Conservation (phyloP, 23 tunicate species). For the Trididemnum nubilum region DNA sequence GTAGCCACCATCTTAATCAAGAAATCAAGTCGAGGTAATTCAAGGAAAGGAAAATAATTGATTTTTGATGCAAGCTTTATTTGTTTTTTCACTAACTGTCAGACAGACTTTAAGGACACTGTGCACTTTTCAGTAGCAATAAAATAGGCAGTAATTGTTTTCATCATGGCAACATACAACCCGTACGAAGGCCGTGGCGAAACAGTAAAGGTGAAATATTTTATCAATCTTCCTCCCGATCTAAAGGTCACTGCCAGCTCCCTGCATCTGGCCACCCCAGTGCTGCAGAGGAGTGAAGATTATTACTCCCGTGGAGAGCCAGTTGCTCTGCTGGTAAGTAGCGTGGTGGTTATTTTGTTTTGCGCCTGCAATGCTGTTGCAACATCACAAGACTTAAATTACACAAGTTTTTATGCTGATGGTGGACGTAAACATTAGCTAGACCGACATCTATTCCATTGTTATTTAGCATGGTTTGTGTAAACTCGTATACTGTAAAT, state of each 20-base stretch:
- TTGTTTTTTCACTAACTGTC: too few species aligned
- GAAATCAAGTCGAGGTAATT: too few species aligned
- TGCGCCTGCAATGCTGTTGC: background rate
- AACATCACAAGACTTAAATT: background rate
- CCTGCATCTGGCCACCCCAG: slow-evolving; percentile 20
- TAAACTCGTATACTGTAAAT: too few species aligned
- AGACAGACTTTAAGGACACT: too few species aligned
- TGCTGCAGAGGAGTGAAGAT: background rate
- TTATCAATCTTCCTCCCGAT: slow-evolving; percentile 51
- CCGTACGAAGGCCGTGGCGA: slow-evolving; percentile 54
- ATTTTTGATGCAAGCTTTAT: too few species aligned
- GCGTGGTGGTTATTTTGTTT: background rate
- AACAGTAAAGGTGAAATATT: slow-evolving; percentile 10
- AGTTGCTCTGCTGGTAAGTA: background rate
- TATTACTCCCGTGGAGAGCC: slow-evolving; percentile 24
- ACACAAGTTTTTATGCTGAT: background rate
- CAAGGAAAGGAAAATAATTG: too few species aligned
- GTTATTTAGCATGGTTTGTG: too few species aligned
- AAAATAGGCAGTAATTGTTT: too few species aligned
- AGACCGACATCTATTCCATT: too few species aligned
- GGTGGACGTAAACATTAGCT: background rate
- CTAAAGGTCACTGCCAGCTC: slow-evolving; percentile 31
- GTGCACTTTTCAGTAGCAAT: too few species aligned
- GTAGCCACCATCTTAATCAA: too few species aligned
- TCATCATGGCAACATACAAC: slow-evolving; percentile 51